These are phyloP conservation scores for Melanotaenia duboulayi DNA, from an alignment of 2,113 vertebrate species.

Conservation along the genomic window DNA sequence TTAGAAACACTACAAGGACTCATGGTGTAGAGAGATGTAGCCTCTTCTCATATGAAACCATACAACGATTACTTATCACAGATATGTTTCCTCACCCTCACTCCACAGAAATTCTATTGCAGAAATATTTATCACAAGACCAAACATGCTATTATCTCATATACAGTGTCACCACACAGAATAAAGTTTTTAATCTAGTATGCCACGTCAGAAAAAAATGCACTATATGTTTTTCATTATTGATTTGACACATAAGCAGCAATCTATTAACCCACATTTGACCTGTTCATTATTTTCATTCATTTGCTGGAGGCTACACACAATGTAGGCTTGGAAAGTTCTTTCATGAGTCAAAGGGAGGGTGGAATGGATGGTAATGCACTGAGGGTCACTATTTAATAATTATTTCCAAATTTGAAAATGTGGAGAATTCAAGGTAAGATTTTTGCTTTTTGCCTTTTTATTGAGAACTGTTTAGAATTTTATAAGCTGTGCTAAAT, in stretches of 20 bases:
- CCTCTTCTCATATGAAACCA: neutral
- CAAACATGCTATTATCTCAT: neutral
- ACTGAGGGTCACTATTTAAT: neutral
- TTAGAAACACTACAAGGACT: neutral
- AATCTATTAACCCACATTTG: conserved; percentile 55
- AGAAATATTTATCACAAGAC: neutral
- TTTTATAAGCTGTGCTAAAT: neutral
- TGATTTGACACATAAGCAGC: conserved; percentile 67
- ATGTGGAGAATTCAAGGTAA: neutral
- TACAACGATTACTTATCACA: neutral
- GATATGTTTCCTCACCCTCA: neutral
- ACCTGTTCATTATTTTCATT: conserved; percentile 53
- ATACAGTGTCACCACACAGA: neutral
- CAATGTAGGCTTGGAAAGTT: neutral
- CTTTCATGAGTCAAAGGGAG: neutral
- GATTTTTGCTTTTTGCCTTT: no score
- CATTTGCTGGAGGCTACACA: conserved; percentile 24
- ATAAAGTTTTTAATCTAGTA: neutral
- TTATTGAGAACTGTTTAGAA: no score
- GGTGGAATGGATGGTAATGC: neutral
- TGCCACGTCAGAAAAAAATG: conserved; percentile 13
- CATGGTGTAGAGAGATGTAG: neutral
- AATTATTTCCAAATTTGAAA: neutral
- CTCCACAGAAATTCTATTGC: neutral
- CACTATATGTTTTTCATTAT: conserved; percentile 49